A percentile compares a stretch with the other conserved stretches of the same genome.
Evolutionary conservation across 2,888 invertebrate genomes (phyloP).

Genomic region (Kuschelorhynchus macadamiae): DNA sequence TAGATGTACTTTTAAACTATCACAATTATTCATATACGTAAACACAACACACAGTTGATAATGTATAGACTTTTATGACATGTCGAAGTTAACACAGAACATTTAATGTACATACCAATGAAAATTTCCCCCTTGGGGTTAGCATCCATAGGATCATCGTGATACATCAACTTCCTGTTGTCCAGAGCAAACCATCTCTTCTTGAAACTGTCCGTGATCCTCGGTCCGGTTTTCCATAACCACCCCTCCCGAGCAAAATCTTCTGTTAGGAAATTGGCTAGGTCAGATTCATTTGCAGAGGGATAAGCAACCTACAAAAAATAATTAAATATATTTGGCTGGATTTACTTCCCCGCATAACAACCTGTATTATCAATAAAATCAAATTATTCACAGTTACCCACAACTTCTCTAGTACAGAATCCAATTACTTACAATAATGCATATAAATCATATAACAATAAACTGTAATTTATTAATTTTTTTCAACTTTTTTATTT

Average conservation of each 20-base stretch:
- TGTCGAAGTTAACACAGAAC: too few species aligned
- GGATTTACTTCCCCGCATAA: too few species aligned
- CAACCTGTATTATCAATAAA: neutral
- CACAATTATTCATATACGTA: too few species aligned
- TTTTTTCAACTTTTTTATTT: too few species aligned
- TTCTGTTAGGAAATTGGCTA: slow-evolving; percentile 80
- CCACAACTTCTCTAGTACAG: too few species aligned
- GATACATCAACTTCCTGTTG: slow-evolving; percentile 92
- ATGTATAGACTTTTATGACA: neutral
- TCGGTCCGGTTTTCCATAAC: slow-evolving; percentile 91
- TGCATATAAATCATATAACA: too few species aligned
- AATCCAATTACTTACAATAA: too few species aligned
- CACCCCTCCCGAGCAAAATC: slow-evolving; percentile 91
- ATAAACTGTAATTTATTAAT: too few species aligned
- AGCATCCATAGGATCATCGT: slow-evolving; percentile 88
- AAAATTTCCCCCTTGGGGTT: slow-evolving; percentile 94
- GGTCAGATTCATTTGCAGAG: slow-evolving; percentile 79
- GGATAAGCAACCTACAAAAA: slow-evolving; percentile 78
- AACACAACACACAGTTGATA: neutral
- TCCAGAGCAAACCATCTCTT: slow-evolving; percentile 92
- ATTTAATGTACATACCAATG: slow-evolving; percentile 74
- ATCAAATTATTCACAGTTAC: too few species aligned
- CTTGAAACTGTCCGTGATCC: slow-evolving; percentile 84
- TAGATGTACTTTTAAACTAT: too few species aligned
- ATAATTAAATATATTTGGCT: too few species aligned